phyloP scores from a whole-genome alignment of 2,888 invertebrate species.

The Lycophotia porphyrea region DNA sequence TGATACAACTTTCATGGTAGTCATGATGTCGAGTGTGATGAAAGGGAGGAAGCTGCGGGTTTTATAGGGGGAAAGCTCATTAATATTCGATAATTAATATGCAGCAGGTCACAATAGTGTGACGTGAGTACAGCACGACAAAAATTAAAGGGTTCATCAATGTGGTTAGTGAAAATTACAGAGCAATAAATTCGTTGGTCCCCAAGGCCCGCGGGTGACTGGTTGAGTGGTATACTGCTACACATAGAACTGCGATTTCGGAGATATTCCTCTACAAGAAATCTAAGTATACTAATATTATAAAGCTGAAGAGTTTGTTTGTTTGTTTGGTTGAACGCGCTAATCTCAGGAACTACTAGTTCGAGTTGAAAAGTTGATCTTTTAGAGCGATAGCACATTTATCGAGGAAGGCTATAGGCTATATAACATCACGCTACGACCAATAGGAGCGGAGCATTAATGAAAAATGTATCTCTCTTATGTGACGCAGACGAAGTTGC shows the following conservation, averaged over 20 bases:
- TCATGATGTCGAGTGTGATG: constrained; percentile 34
- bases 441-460: no score
- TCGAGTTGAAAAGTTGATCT: no score
- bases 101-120: constrained; percentile 53
- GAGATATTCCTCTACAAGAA: background rate
- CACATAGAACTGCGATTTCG: background rate
- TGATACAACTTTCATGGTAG: constrained; percentile 51
- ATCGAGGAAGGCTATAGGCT: no score
- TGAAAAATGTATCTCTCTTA: no score
- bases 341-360: no score
- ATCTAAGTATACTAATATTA: no score
- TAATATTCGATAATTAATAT: constrained; percentile 54
- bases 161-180: background rate
- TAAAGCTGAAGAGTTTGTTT: no score
- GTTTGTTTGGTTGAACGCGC: no score
- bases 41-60: constrained; percentile 12
- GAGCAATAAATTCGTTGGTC: background rate
- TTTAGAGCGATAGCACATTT: no score
- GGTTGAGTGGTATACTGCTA: background rate
- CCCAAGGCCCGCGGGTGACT: background rate
- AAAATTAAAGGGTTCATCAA: background rate
- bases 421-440: no score
- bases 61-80: constrained; percentile 67
- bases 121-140: constrained; percentile 28
- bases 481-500: no score